These are phyloP conservation scores for Colossoma macropomum DNA, from an alignment of 2,113 vertebrate genomes.

Conservation along the genomic window DNA sequence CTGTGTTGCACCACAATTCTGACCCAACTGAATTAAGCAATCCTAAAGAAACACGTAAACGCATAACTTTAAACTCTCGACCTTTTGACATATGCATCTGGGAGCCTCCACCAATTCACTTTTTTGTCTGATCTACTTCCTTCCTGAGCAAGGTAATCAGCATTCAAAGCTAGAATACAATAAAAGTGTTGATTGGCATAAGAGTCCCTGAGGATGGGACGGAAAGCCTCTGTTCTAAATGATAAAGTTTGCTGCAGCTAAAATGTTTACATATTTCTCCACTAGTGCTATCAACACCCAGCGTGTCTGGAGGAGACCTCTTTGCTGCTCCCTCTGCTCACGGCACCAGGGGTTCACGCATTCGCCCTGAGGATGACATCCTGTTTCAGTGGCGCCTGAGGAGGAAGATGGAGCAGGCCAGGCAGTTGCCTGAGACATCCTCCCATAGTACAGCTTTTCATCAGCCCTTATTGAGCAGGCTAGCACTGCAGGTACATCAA, in stretches of 20 bases:
- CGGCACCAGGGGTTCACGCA: slow-evolving; percentile 21
- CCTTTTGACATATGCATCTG: too few relatives aligned
- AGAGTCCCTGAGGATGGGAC: neutral
- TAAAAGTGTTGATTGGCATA: too few relatives aligned
- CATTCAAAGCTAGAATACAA: neutral
- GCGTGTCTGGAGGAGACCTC: slow-evolving; percentile 21
- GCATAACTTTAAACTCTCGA: neutral
- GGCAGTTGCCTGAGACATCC: slow-evolving; percentile 48
- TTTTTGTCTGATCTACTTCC: too few relatives aligned
- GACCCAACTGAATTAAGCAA: neutral
- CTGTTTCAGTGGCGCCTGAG: slow-evolving; percentile 89
- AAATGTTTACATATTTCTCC: neutral
- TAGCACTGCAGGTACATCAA: slow-evolving; percentile 57
- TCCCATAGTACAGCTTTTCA: slow-evolving; percentile 47
- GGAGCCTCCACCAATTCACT: too few relatives aligned
- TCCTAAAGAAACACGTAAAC: too few relatives aligned
- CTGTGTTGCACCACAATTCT: neutral
- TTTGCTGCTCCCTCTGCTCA: slow-evolving; percentile 36
- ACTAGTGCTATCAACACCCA: slow-evolving; percentile 21
- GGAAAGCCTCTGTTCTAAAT: neutral
- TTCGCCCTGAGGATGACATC: slow-evolving; percentile 84
- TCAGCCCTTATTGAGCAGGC: slow-evolving; percentile 37
- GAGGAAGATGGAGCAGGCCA: slow-evolving; percentile 85
- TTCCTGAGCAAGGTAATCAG: too few relatives aligned
- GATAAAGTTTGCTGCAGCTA: neutral